A percentile compares a stretch with the other conserved stretches of the same genome.
These are phyloP conservation scores for Gopherus flavomarginatus DNA, from an alignment of 2,113 vertebrate species.

Conservation along the genomic window DNA sequence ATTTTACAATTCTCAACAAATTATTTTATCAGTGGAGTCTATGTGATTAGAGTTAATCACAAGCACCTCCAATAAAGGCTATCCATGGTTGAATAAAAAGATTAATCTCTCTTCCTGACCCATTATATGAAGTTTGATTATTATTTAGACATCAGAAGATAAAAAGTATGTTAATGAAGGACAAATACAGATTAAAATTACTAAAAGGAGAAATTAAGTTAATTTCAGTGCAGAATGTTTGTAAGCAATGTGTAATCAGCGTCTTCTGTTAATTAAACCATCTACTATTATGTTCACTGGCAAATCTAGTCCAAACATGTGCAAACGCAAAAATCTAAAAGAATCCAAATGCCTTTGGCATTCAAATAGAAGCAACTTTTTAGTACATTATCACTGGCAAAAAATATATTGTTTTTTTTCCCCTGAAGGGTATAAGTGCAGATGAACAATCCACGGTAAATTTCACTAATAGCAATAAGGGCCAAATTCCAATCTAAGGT, in stretches of 20 bases:
- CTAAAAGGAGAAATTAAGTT: constrained; percentile 59
- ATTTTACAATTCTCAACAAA: neutral
- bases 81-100: neutral
- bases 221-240: constrained; percentile 66
- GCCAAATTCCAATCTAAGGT: neutral
- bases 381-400: neutral
- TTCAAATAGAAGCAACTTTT: constrained; percentile 28
- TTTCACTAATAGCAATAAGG: neutral
- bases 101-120: constrained; percentile 39
- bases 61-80: neutral
- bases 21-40: neutral
- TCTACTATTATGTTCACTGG: constrained; percentile 68
- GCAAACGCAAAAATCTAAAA: constrained; percentile 49
- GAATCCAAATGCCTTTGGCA: constrained; percentile 23
- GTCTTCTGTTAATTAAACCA: constrained; percentile 76
- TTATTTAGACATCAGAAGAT: constrained; percentile 62
- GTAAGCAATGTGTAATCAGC: constrained; percentile 72
- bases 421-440: neutral
- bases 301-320: constrained; percentile 73
- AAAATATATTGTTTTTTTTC: neutral
- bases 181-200: constrained; percentile 73
- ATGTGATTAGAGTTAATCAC: constrained; percentile 1
- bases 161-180: constrained; percentile 71
- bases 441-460: neutral
- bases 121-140: constrained; percentile 51